A percentile compares a stretch with the other conserved stretches of the same genome.
These are phyloP conservation scores for Mastacembelus armatus DNA, from an alignment of 2,797 vertebrate genomes.

Conservation along the genomic window DNA sequence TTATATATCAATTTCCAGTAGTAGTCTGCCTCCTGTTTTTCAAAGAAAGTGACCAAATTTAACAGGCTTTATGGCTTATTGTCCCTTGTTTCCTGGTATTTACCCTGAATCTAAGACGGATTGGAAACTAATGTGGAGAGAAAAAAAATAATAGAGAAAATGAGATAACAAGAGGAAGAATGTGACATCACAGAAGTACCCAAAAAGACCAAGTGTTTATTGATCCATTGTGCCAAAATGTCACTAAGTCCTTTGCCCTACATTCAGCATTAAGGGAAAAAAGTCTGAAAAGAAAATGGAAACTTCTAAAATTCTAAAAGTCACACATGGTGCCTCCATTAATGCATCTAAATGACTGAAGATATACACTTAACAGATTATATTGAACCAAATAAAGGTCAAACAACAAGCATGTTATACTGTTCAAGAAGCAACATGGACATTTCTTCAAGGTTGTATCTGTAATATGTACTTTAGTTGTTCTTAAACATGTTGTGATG, in stretches of 20 bases:
- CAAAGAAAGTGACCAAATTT: not conserved
- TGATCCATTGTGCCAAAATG: constrained; percentile 54
- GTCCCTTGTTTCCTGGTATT: constrained; percentile 17
- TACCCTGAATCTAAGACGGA: constrained; percentile 8
- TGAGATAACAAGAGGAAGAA: constrained; percentile 5
- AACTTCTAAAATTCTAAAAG: too few species aligned
- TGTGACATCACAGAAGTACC: constrained; percentile 27
- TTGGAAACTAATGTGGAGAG: constrained; percentile 29
- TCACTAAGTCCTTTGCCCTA: constrained; percentile 39
- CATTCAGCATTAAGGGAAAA: constrained; percentile 29
- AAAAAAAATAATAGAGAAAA: constrained; percentile 35
- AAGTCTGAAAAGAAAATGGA: constrained; percentile 18
- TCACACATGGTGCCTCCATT: too few species aligned
- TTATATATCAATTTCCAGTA: too few species aligned
- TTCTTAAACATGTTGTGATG: too few species aligned
- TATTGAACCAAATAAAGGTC: too few species aligned
- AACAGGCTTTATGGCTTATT: not conserved
- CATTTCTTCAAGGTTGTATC: too few species aligned
- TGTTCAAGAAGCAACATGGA: too few species aligned
- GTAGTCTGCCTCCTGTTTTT: too few species aligned
- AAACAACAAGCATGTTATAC: too few species aligned
- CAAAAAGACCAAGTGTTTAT: constrained; percentile 36
- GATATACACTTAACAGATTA: too few species aligned
- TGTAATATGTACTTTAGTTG: too few species aligned
- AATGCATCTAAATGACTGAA: too few species aligned